Evolutionary conservation across 2,888 invertebrate species (phyloP), one percentile per base, ranked within the genome.

Genomic region (Coelopa pilipes): DNA sequence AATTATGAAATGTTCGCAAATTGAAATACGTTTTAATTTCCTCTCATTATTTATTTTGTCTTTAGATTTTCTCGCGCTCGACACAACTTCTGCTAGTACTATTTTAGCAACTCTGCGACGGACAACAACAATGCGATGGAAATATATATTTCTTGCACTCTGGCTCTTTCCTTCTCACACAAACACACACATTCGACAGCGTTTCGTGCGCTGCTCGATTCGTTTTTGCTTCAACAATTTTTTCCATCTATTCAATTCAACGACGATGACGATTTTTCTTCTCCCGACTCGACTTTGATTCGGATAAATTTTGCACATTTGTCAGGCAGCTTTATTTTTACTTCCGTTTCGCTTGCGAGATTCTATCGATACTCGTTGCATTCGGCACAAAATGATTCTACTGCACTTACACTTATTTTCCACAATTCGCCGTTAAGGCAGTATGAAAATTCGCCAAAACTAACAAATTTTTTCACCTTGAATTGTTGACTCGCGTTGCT

Each of bases 401-500:
- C 19, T 66, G 12, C 19, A n/a, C 15, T 66, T 21, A 45, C 66
- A 47, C 49, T 50, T 66, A 53, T 60, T 70, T 60, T 34, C 21
- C 70, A 62, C 24, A 70, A 70, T 70, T 59, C 19, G 57, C 47
- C 21, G 59, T 34, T 9, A 34, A 21, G n/a, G 13, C 53, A 19
- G 62, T 49, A 21, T 15, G n/a, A 70, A 70, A 60, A 49, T 24
- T 60, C 60, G 62, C 62, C 49, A 68, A 62, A 68, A 70, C 60
- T 60, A 70, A 49, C 60, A 24, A 66, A 55, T 70, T 70, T 78
- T 78, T 78, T 78, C 77, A 77, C 77, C 78, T 77, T 78, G 77
- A 77, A 78, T 77, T 75, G 73, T 74, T 77, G 71, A 77, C 77
- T 75, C 75, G 76, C 75, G 70, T 75, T 78, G 76, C 77, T 75